Base-by-base conservation (phyloP, 2,888 invertebrate species). In the Xanthostigma xanthostigma region DNA sequence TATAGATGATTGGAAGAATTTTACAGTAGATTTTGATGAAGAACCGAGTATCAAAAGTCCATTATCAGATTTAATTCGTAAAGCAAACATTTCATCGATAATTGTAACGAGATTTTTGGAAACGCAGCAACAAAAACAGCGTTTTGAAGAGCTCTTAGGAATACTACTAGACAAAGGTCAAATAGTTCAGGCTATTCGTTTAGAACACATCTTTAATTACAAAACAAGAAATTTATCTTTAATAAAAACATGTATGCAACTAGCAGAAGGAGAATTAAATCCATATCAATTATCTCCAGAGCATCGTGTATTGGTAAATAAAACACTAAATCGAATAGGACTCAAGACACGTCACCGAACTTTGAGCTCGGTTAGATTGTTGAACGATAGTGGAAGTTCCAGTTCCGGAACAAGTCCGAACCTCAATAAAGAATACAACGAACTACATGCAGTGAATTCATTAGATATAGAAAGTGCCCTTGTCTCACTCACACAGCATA, bases 241-340 rank as follows among this genome's bases (percentile, higher is more conserved):
- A 39, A 59, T 81, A 42, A 70, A 78, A 60, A 69, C 80, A 2
- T 81, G 79, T 53, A 65, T 78, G 54, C 73, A 71, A 57, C 60
- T 83, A 46, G 82, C 80, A 0, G 82, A 83, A 61, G 78, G 78
- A 3, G 67, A 72, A 5, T 67, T 75, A 37, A 68, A 72, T 38
- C 81, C 81, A 0, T 73, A 76, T 56, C 75, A 81, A 50, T 62
- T 86, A 55, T 78, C 77, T 2, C 69, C 72, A 43, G 78, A 83
- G 57, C 74, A 85, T 59, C 72, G 79, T 45, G 65, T 76, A 48
- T 66, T 83, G 41, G 55, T 78, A 9, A 61, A 60, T 17, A 68
- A 67, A 45, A 63, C 66, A 8, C 63, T 65, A 34, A 67, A 66
- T 53, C 63, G 63, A 36, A 60, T 67, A 4, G 57, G 56, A 36